These are phyloP conservation scores for Sicus ferrugineus DNA, from an alignment of 2,888 invertebrate species.

Conservation along the genomic window DNA sequence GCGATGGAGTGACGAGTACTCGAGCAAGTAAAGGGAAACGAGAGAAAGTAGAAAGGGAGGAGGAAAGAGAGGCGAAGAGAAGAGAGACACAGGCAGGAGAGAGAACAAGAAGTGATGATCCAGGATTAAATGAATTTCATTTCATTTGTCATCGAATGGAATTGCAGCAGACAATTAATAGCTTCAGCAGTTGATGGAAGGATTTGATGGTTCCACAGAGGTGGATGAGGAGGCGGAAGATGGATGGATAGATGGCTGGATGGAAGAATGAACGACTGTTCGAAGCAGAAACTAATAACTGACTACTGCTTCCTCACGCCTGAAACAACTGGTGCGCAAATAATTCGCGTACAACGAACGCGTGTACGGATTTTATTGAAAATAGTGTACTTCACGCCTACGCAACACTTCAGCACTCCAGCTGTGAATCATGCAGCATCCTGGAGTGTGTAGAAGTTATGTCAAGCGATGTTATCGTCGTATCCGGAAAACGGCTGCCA, in stretches of 20 bases:
- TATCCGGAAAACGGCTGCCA: constrained; percentile 17
- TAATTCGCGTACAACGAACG: background rate
- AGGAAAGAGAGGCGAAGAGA: background rate
- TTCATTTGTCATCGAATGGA: constrained; percentile 31
- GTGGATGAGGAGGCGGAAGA: background rate
- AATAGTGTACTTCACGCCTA: constrained; percentile 1
- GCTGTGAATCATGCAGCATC: constrained; percentile 1
- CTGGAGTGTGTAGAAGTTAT: background rate
- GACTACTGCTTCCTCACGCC: background rate
- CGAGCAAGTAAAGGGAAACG: background rate
- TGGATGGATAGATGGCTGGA: background rate
- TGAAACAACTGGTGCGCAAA: background rate
- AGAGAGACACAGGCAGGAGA: background rate
- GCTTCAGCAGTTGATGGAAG: constrained; percentile 13
- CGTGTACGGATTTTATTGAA: constrained; percentile 29
- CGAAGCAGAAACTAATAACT: background rate
- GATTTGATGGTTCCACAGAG: background rate
- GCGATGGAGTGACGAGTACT: constrained; percentile 13
- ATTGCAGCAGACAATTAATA: constrained; percentile 26
- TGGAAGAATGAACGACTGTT: background rate
- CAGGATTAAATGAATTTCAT: constrained; percentile 28
- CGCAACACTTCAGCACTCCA: background rate
- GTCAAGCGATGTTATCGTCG: constrained; percentile 22
- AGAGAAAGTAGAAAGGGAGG: background rate
- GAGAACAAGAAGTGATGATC: background rate